phyloP scores from a whole-genome alignment of 2,888 invertebrate species.

The Cephus pulcher region DNA sequence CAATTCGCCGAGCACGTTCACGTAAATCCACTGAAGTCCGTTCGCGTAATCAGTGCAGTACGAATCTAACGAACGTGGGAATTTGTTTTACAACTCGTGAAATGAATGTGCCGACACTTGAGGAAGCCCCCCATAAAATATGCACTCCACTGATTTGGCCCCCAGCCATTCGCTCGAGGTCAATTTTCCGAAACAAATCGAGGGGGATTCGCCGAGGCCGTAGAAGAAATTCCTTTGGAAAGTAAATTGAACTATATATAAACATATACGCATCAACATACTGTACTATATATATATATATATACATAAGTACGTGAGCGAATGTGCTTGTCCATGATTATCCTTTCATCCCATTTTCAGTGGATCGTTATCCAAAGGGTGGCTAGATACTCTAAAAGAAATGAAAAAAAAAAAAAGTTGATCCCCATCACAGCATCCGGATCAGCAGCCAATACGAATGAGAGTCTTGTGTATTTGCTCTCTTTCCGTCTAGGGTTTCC shows the following conservation, averaged over 20 bases:
- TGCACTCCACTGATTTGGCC: constrained; percentile 29
- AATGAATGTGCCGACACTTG: neutral
- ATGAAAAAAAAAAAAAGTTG: neutral
- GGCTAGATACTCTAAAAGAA: neutral
- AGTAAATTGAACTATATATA: constrained; percentile 21
- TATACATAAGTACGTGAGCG: neutral
- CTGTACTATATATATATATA: too few species aligned
- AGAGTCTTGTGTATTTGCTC: neutral
- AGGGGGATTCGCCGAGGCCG: constrained; percentile 15
- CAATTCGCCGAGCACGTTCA: neutral
- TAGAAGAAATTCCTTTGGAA: constrained; percentile 19
- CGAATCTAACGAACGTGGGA: neutral
- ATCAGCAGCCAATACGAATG: neutral
- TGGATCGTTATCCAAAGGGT: neutral
- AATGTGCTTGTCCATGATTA: neutral
- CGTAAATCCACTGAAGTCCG: neutral
- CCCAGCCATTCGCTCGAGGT: constrained; percentile 21
- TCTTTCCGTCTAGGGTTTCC: neutral
- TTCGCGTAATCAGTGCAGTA: neutral
- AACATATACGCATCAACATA: too few species aligned
- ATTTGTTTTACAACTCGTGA: neutral
- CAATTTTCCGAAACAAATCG: constrained; percentile 26
- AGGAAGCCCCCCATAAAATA: constrained; percentile 13
- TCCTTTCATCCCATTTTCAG: neutral
- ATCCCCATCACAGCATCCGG: neutral